Evolutionary conservation across 2,888 invertebrate species (phyloP).

Genomic region (Ichneumon xanthorius): DNA sequence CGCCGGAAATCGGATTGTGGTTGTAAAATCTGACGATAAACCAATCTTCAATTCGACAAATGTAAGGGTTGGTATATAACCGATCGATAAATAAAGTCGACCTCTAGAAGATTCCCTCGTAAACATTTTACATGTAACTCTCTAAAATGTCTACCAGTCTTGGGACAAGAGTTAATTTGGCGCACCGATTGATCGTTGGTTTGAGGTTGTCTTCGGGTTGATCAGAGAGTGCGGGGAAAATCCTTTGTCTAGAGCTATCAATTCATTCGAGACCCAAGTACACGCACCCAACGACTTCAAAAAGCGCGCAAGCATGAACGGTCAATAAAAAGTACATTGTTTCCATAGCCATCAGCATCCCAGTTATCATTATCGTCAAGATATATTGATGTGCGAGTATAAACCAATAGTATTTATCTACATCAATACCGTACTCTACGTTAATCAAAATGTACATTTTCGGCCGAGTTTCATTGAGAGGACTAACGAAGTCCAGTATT

Average conservation of each 20-base stretch:
- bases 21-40: too few species aligned
- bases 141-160: too few species aligned
- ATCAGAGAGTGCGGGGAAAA: too few species aligned
- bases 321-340: background rate
- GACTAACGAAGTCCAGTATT: constrained; percentile 17
- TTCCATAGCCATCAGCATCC: background rate
- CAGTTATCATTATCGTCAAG: background rate
- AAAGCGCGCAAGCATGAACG: background rate
- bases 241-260: background rate
- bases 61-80: too few species aligned
- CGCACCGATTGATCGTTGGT: too few species aligned
- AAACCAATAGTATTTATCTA: constrained; percentile 20
- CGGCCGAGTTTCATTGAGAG: constrained; percentile 20
- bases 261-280: background rate
- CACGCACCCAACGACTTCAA: background rate
- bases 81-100: too few species aligned
- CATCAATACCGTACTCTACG: constrained; percentile 41
- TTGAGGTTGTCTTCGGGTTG: too few species aligned
- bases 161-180: too few species aligned
- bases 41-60: too few species aligned
- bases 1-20: too few species aligned
- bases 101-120: too few species aligned
- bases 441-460: constrained; percentile 20
- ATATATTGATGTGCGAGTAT: constrained; percentile 31
- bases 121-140: too few species aligned